A percentile compares a stretch with the other conserved stretches of the same genome.
Evolutionary conservation across 1,140 invertebrate genomes (phyloP).

Genomic region (Drosophila kepulauana): DNA sequence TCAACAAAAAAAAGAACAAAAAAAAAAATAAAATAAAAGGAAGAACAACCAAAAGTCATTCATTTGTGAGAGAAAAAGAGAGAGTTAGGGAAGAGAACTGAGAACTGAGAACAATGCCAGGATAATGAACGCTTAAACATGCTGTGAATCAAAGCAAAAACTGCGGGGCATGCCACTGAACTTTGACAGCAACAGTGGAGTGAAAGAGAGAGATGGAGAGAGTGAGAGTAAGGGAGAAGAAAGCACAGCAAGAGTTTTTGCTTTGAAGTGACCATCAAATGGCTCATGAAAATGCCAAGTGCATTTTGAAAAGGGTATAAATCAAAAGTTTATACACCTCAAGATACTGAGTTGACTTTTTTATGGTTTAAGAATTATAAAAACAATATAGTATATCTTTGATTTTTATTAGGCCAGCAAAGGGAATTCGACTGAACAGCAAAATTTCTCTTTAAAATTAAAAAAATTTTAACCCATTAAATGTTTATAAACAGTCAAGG

Average conservation of each 20-base stretch:
- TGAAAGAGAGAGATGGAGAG: too few species aligned
- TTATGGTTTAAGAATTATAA: too few species aligned
- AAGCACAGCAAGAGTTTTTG: neutral
- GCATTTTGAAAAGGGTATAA: neutral
- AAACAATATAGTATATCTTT: too few species aligned
- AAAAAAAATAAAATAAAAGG: neutral
- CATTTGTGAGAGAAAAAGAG: slow-evolving; percentile 3
- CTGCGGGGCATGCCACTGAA: slow-evolving; percentile 29
- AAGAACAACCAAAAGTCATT: slow-evolving; percentile 27
- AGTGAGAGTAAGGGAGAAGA: neutral
- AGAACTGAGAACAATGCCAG: slow-evolving; percentile 37
- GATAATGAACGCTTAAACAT: slow-evolving; percentile 59
- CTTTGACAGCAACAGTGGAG: slow-evolving; percentile 2
- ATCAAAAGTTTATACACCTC: neutral
- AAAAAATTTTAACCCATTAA: too few species aligned
- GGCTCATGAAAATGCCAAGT: slow-evolving; percentile 2
- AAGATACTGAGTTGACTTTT: too few species aligned
- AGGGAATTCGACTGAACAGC: too few species aligned
- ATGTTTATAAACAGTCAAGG: too few species aligned
- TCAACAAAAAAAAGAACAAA: slow-evolving; percentile 10
- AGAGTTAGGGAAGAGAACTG: slow-evolving; percentile 5
- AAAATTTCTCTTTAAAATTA: too few species aligned
- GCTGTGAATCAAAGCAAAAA: slow-evolving; percentile 38
- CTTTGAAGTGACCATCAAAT: slow-evolving; percentile 2
- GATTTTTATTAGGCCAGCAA: too few species aligned